Conservation (phyloP, 2,888 invertebrate species). For the Trypoxylon attenuatum region DNA sequence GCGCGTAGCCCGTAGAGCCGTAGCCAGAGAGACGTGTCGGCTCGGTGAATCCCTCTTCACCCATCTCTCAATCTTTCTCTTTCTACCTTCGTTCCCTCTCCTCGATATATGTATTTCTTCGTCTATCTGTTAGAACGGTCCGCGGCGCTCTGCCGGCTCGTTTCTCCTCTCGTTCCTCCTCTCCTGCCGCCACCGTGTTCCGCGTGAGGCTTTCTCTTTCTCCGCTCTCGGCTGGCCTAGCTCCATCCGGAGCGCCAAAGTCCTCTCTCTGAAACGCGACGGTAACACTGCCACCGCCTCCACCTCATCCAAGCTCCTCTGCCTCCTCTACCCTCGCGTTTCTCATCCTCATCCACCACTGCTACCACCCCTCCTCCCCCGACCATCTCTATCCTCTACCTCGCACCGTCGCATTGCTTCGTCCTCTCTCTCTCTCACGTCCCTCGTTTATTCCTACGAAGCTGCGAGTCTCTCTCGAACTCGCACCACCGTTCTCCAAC, state of each 20-base stretch:
- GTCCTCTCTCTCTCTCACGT: constrained; percentile 18
- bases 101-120: constrained; percentile 14
- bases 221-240: constrained; percentile 57
- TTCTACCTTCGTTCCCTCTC: constrained; percentile 8
- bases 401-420: constrained; percentile 28
- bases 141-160: no score
- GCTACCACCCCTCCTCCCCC: constrained; percentile 32
- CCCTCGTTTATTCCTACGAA: neutral
- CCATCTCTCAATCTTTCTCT: constrained; percentile 13
- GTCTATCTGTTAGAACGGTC: no score
- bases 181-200: constrained; percentile 20
- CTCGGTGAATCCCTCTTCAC: constrained; percentile 54
- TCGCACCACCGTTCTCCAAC: constrained; percentile 13
- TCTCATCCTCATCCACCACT: constrained; percentile 34
- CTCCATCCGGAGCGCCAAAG: constrained; percentile 64
- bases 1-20: no score
- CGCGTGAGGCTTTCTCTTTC: constrained; percentile 30
- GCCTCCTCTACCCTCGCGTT: constrained; percentile 39
- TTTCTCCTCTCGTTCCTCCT: constrained; percentile 32
- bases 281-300: constrained; percentile 58
- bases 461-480: constrained; percentile 10
- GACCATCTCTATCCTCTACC: constrained; percentile 34
- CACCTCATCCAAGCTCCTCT: constrained; percentile 25
- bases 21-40: constrained; percentile 69
- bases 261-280: constrained; percentile 71